These are phyloP conservation scores for Rhizoglyphus robini DNA, from an alignment of 1,140 invertebrate species.

Conservation along the genomic window DNA sequence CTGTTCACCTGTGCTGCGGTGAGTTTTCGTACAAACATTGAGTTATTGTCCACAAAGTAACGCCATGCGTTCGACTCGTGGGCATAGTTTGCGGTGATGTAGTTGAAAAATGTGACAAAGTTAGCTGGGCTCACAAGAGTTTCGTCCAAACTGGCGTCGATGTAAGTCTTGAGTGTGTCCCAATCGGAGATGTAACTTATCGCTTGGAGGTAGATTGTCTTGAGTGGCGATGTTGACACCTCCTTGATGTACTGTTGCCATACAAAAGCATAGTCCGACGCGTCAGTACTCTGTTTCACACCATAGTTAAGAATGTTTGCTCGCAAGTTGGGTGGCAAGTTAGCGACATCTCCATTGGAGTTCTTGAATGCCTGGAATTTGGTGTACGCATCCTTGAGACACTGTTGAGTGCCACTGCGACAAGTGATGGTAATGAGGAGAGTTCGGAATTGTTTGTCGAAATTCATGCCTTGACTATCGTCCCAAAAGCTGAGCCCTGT, in stretches of 20 bases:
- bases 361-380: conserved; percentile 6
- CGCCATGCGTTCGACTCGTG: conserved; percentile 1
- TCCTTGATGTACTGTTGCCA: no score
- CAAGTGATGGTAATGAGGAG: conserved; percentile 3
- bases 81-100: background rate
- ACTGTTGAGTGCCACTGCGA: conserved; percentile 7
- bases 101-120: background rate
- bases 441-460: background rate
- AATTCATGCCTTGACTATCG: background rate
- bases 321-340: conserved; percentile 3
- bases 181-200: background rate
- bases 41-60: conserved; percentile 11
- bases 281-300: background rate
- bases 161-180: conserved; percentile 2
- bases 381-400: conserved; percentile 2
- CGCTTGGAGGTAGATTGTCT: background rate
- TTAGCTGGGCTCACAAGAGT: background rate
- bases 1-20: background rate
- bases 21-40: conserved; percentile 16
- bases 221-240: conserved; percentile 44
- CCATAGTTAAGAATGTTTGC: background rate
- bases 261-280: conserved; percentile 49
- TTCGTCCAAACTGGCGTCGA: background rate
- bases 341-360: background rate
- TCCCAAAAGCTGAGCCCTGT: conserved; percentile 6